Evolutionary conservation across 2,888 invertebrate genomes (phyloP).

Genomic region (Stenchaetothrips biformis): DNA sequence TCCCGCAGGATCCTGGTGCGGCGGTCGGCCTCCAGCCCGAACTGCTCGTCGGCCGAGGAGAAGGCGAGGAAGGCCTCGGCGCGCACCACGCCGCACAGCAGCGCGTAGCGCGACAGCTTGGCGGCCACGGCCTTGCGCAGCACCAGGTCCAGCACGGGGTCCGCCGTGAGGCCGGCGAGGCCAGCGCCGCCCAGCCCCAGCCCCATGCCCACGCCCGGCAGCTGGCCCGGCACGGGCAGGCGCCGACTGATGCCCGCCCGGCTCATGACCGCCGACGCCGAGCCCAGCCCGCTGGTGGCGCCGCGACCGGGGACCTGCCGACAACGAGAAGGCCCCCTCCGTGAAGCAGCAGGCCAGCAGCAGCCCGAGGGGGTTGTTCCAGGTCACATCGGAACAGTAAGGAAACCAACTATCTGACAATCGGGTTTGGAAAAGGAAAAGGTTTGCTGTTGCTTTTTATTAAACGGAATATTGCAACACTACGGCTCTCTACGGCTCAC

Average conservation of each 20-base stretch:
- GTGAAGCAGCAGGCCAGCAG: neutral
- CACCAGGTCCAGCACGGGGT: constrained; percentile 41
- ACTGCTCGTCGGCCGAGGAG: constrained; percentile 84
- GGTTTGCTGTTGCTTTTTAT: too few species aligned
- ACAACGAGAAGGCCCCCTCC: too few species aligned
- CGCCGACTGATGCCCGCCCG: neutral
- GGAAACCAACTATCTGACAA: too few species aligned
- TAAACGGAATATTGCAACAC: too few species aligned
- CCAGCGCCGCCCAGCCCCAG: neutral
- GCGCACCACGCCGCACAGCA: constrained; percentile 85
- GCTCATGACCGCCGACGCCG: neutral
- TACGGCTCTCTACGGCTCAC: too few species aligned
- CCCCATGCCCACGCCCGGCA: constrained; percentile 12
- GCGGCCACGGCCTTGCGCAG: constrained; percentile 40
- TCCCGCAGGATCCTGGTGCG: constrained; percentile 82
- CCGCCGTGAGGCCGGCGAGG: constrained; percentile 29
- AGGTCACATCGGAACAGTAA: too few species aligned
- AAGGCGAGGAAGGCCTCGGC: constrained; percentile 90
- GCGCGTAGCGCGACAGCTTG: constrained; percentile 67
- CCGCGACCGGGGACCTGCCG: neutral
- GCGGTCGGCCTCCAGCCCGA: constrained; percentile 87
- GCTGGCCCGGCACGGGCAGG: neutral
- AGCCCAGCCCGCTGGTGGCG: neutral
- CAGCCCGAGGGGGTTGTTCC: neutral
- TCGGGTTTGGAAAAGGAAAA: too few species aligned